phyloP scores from a whole-genome alignment of 2,888 invertebrate genomes.

The Coelinius sp. region DNA sequence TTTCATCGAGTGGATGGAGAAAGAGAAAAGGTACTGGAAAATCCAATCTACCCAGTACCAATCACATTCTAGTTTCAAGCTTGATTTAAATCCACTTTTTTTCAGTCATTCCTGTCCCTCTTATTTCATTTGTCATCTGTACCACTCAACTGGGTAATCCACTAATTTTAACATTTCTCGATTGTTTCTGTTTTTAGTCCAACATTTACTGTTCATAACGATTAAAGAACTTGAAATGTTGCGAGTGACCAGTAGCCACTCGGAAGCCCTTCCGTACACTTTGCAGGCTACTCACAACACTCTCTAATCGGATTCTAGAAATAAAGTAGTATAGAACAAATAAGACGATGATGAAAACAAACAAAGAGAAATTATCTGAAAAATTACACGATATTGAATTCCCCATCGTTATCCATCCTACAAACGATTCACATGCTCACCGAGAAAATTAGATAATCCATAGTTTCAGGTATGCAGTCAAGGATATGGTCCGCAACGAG shows the following conservation, averaged over 20 bases:
- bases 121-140: not conserved
- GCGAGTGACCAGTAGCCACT: conserved; percentile 28
- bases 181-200: not conserved
- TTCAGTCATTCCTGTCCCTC: not conserved
- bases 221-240: not conserved
- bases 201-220: not conserved
- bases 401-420: not conserved
- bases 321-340: not conserved
- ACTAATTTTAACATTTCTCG: not conserved
- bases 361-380: not conserved
- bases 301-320: conserved; percentile 28
- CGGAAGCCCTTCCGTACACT: conserved; percentile 20
- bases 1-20: conserved; percentile 22
- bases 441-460: conserved; percentile 14
- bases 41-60: conserved; percentile 26
- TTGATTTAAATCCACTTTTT: conserved; percentile 23
- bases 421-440: not conserved
- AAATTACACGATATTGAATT: not conserved
- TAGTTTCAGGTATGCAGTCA: not conserved
- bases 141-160: not conserved
- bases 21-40: not conserved
- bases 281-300: conserved; percentile 9
- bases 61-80: conserved; percentile 37
- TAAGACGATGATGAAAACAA: not conserved
- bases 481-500: not conserved